Conservation (phyloP, 2,797 vertebrate species). For the Arrhamphus sclerolepis region DNA sequence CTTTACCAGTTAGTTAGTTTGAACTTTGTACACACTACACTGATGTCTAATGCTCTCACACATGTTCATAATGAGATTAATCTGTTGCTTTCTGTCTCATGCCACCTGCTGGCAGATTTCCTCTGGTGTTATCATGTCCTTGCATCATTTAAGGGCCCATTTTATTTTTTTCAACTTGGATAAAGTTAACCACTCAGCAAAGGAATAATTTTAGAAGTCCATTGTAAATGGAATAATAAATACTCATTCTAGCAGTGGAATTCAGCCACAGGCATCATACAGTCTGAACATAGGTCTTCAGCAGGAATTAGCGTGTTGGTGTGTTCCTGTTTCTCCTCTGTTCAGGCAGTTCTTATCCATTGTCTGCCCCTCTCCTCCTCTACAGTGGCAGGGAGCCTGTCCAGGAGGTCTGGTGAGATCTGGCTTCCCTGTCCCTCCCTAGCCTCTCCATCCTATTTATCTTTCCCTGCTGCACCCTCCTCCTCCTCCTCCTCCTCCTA, state of each 20-base stretch:
- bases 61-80: neutral
- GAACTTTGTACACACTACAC: neutral
- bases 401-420: constrained; percentile 97
- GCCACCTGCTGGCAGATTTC: constrained; percentile 16
- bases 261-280: neutral
- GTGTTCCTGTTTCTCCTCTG: constrained; percentile 42
- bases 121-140: constrained; percentile 21
- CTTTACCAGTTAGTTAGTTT: neutral
- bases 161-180: constrained; percentile 1
- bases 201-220: neutral
- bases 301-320: constrained; percentile 33
- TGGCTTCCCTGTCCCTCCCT: constrained; percentile 64
- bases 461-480: constrained; percentile 42
- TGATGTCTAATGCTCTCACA: neutral
- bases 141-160: constrained; percentile 1
- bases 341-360: constrained; percentile 81
- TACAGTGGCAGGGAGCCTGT: constrained; percentile 92
- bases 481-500: constrained; percentile 18
- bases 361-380: constrained; percentile 91
- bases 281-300: constrained; percentile 10
- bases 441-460: constrained; percentile 30
- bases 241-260: neutral
- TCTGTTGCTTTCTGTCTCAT: neutral
- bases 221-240: neutral
- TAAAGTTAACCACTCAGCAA: constrained; percentile 9